A percentile compares a stretch with the other conserved stretches of the same genome.
phyloP scores from a whole-genome alignment of 1,140 invertebrate species.

The Orius laevigatus region DNA sequence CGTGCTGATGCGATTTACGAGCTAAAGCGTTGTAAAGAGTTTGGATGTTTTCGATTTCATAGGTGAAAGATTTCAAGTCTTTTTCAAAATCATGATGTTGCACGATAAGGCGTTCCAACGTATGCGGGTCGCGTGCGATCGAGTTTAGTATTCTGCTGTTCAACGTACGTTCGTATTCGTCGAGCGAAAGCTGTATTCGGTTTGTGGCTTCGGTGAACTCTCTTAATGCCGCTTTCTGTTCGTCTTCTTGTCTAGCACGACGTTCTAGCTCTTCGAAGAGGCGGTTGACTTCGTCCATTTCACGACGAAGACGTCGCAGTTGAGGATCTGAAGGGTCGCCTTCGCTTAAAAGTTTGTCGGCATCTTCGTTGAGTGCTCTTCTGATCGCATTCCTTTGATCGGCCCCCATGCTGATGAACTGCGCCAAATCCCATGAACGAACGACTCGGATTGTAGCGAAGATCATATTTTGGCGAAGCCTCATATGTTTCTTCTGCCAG shows the following conservation, averaged over 20 bases:
- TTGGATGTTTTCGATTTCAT: constrained; percentile 67
- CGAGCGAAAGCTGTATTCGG: constrained; percentile 62
- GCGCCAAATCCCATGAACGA: constrained; percentile 84
- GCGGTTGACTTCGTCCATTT: constrained; percentile 90
- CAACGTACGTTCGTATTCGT: constrained; percentile 69
- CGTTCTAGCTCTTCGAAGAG: constrained; percentile 89
- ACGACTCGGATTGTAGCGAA: constrained; percentile 95
- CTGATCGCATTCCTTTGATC: constrained; percentile 89
- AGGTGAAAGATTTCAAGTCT: constrained; percentile 46
- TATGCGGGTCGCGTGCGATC: constrained; percentile 69
- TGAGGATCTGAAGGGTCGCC: constrained; percentile 88
- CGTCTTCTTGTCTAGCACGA: constrained; percentile 60
- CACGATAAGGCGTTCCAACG: constrained; percentile 66
- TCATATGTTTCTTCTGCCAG: constrained; percentile 89
- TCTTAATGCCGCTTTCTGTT: constrained; percentile 17
- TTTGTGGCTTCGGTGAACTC: constrained; percentile 64
- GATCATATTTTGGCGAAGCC: constrained; percentile 93
- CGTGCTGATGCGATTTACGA: constrained; percentile 74
- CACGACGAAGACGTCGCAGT: constrained; percentile 63
- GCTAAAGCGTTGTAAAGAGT: constrained; percentile 65
- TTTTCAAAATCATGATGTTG: constrained; percentile 81
- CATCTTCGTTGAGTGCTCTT: constrained; percentile 89
- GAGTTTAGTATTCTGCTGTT: constrained; percentile 62
- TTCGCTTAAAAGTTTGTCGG: constrained; percentile 83
- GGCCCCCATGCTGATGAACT: constrained; percentile 90